Evolutionary conservation across 2,113 vertebrate genomes (phyloP).

Genomic region (Malurus cyaneus): DNA sequence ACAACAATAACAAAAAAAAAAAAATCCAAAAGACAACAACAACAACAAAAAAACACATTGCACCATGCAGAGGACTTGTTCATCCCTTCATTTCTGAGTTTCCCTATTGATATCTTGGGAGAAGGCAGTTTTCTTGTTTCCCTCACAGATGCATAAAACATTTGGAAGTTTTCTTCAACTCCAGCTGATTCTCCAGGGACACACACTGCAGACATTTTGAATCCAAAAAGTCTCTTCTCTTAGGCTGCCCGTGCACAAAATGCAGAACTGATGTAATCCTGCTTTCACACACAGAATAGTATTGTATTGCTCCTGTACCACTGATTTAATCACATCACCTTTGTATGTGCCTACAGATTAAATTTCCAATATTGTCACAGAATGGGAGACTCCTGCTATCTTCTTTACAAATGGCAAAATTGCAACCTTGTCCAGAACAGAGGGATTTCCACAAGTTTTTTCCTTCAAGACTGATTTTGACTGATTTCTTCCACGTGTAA

Average conservation of each 20-base stretch:
- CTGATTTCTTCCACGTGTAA: not conserved
- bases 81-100: not conserved
- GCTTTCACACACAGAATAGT: not conserved
- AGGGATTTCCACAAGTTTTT: not conserved
- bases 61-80: not conserved
- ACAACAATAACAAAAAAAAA: not conserved
- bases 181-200: not conserved
- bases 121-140: not conserved
- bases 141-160: not conserved
- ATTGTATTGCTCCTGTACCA: not conserved
- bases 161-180: slow-evolving; percentile 1
- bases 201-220: not conserved
- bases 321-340: not conserved
- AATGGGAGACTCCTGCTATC: not conserved
- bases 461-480: not conserved
- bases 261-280: not conserved
- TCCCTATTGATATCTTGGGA: not conserved
- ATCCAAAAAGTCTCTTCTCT: not conserved
- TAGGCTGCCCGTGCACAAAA: not conserved
- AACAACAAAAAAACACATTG: not conserved
- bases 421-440: not conserved
- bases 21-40: too few species aligned
- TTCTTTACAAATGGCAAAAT: not conserved
- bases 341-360: not conserved
- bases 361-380: not conserved